Evolutionary conservation across 2,113 vertebrate genomes (phyloP), one percentile per base, ranked within the genome.

Genomic region (Strigops habroptila): DNA sequence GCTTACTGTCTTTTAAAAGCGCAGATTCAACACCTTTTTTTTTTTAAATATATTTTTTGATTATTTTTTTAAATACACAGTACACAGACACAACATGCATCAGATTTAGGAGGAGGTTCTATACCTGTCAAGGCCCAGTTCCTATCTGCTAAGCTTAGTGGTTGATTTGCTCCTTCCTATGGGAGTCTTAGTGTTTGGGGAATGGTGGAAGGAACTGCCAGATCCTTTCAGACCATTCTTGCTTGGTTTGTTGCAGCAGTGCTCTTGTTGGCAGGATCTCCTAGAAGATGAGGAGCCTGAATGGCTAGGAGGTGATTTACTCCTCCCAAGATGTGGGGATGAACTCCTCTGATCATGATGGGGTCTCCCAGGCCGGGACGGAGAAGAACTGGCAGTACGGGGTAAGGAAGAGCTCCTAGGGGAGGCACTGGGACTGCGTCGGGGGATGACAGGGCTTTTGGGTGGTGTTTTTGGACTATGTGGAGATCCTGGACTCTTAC

Each of bases 61-160:
- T 87, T 68, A 23, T 79, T 96, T 93, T 90, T 95, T 97, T 91
- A 94, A 97, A 97, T 96, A 98, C 97, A 98, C 95, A 97, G 78
- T 97, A 98, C 97, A 97, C 97, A 95, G 97, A 98, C 95, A 98
- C 62, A 95, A 98, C 98, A 98, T 98, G 98, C 97, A 98, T 97
- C 96, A 96, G 91, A 89, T 95, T 94, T 94, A 93, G 90, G 95
- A 97, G 93, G 90, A 85, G 79, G 92, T 82, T 91, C 97, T 96
- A 97, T 97, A 96, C 91, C 91, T 97, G 95, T 94, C 90, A 95
- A 87, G 87, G 96, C 95, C 86, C 86, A 73, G 95, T 96, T 98
- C 98, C 98, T 99, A 99, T 99, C 99, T 99, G 98, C 99, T 99
- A 97, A 99, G 98, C 97, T 99, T 99, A 98, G 97, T 98, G 95